Evolutionary conservation across 2,888 invertebrate species (phyloP).

Genomic region (Incurvaria masculella): DNA sequence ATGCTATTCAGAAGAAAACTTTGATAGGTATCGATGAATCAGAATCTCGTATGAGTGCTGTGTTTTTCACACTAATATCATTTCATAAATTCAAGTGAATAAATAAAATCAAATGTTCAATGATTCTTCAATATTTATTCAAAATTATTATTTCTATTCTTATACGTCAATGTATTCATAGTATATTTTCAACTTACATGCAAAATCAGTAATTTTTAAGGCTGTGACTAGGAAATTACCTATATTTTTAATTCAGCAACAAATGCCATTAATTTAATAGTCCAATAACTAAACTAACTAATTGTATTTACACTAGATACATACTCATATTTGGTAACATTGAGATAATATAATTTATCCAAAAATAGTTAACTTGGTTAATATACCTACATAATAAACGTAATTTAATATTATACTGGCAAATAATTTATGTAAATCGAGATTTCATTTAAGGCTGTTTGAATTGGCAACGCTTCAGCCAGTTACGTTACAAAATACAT

Average conservation of each 20-base stretch:
- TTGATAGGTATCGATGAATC: too few species aligned
- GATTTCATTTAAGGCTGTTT: too few species aligned
- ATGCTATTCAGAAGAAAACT: too few species aligned
- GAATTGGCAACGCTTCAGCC: too few species aligned
- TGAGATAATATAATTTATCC: conserved; percentile 36
- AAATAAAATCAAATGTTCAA: neutral
- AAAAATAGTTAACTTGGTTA: neutral
- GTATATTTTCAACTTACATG: neutral
- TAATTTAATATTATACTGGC: too few species aligned
- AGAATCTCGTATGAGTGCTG: too few species aligned
- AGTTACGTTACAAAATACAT: too few species aligned
- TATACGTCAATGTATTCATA: neutral
- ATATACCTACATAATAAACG: too few species aligned
- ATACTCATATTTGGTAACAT: conserved; percentile 56
- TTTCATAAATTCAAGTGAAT: too few species aligned
- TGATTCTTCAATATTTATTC: neutral
- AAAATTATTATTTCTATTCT: neutral
- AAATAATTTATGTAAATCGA: too few species aligned
- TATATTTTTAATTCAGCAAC: neutral
- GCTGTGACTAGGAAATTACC: neutral
- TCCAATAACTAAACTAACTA: conserved; percentile 23
- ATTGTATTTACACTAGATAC: conserved; percentile 31
- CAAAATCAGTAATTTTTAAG: neutral
- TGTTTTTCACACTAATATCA: too few species aligned
- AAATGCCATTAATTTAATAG: neutral